phyloP scores from a whole-genome alignment of 2,797 vertebrate species.

The Eptatretus atami region DNA sequence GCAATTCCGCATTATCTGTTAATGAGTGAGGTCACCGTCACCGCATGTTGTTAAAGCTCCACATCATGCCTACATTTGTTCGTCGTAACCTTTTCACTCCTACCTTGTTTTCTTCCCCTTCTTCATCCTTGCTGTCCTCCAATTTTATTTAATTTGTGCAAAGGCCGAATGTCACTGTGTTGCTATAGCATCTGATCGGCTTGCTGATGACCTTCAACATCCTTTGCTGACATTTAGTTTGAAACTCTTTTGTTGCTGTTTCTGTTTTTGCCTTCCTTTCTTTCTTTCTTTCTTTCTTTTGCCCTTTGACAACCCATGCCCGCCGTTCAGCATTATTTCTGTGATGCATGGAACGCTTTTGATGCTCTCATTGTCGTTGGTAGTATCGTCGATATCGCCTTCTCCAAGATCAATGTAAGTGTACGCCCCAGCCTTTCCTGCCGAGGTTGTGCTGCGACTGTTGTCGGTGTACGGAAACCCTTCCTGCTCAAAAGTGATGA shows the following conservation, averaged over 20 bases:
- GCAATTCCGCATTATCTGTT: too few species aligned
- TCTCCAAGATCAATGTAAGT: slow-evolving; percentile 99
- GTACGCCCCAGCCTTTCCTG: slow-evolving; percentile 12
- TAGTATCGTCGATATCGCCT: slow-evolving; percentile 99
- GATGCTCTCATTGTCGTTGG: slow-evolving; percentile 99
- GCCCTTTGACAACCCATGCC: slow-evolving; percentile 10
- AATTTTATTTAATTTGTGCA: too few species aligned
- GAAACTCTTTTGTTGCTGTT: slow-evolving; percentile 10
- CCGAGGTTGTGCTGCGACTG: too few species aligned
- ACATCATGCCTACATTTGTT: too few species aligned
- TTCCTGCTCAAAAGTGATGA: too few species aligned
- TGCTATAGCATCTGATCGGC: background rate
- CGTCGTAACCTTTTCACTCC: too few species aligned
- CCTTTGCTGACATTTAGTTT: background rate
- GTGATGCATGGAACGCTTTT: slow-evolving; percentile 99
- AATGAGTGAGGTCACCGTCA: too few species aligned
- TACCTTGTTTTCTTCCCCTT: too few species aligned
- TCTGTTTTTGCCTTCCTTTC: slow-evolving; percentile 18
- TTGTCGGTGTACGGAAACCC: too few species aligned
- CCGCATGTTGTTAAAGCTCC: too few species aligned
- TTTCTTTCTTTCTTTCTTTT: slow-evolving; percentile 15
- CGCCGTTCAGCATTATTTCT: slow-evolving; percentile 96
- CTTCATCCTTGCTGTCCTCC: too few species aligned
- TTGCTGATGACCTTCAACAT: background rate
- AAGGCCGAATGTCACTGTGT: too few species aligned